Conservation (phyloP, 2,113 vertebrate species). For the Benitochromis conjunctus region DNA sequence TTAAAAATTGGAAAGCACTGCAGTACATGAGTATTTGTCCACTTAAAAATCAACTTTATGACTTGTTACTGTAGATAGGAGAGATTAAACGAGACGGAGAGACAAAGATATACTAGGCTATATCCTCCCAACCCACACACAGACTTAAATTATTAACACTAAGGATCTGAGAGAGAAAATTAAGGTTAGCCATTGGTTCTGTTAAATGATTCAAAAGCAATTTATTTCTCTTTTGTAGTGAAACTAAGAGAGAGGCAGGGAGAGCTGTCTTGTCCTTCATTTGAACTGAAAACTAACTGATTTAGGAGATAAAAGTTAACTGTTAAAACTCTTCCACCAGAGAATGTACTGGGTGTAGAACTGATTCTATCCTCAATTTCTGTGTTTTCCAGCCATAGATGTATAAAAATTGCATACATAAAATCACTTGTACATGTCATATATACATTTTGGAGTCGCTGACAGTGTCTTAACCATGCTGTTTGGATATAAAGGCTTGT, state of each 20-base stretch:
- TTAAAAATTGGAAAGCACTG: not conserved
- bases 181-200: slow-evolving; percentile 38
- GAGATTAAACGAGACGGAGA: not conserved
- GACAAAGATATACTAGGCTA: not conserved
- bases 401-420: not conserved
- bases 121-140: not conserved
- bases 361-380: not conserved
- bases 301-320: not conserved
- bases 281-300: slow-evolving; percentile 12
- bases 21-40: not conserved
- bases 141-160: slow-evolving; percentile 45
- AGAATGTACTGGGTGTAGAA: not conserved
- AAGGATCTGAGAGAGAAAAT: slow-evolving; percentile 14
- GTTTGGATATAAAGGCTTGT: accelerated
- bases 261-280: slow-evolving; percentile 4
- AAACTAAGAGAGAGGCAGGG: not conserved
- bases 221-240: slow-evolving; percentile 40
- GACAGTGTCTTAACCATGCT: not conserved
- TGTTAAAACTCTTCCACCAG: not conserved
- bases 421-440: not conserved
- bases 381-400: not conserved
- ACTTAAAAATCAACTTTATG: not conserved
- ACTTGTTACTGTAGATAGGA: not conserved
- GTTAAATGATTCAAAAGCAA: slow-evolving; percentile 54
- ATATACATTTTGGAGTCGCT: not conserved